phyloP scores from a whole-genome alignment of 1,140 invertebrate species.

The Drosophila parabipectinata region DNA sequence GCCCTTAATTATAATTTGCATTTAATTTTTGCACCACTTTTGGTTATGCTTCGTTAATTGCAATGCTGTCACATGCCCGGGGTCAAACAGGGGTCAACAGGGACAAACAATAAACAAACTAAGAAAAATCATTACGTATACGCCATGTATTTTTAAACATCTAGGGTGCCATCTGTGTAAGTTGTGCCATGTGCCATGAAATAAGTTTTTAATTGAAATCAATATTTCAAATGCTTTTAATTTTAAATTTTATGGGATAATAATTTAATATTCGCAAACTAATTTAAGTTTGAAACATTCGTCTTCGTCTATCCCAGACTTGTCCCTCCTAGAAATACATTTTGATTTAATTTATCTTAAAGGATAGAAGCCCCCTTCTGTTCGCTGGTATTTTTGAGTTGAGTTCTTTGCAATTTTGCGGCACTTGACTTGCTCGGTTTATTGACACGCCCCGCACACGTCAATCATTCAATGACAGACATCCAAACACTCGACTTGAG shows the following conservation, averaged over 20 bases:
- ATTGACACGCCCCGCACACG: slow-evolving; percentile 53
- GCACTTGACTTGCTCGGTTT: slow-evolving; percentile 49
- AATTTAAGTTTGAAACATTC: not conserved
- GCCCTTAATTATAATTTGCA: slow-evolving; percentile 41
- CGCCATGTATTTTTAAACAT: slow-evolving; percentile 34
- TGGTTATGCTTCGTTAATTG: slow-evolving; percentile 23
- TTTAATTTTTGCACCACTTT: slow-evolving; percentile 25
- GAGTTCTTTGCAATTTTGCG: slow-evolving; percentile 43
- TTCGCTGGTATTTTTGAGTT: slow-evolving; percentile 42
- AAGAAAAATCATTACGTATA: slow-evolving; percentile 32
- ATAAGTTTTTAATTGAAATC: slow-evolving; percentile 20
- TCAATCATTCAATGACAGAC: slow-evolving; percentile 54
- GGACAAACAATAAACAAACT: slow-evolving; percentile 27
- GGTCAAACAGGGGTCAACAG: slow-evolving; percentile 19
- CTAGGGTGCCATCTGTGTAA: not conserved
- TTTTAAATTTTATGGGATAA: not conserved
- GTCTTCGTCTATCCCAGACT: not conserved
- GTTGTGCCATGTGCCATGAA: not conserved
- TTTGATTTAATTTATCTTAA: slow-evolving; percentile 17
- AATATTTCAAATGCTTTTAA: slow-evolving; percentile 11
- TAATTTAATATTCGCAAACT: not conserved
- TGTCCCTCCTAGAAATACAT: not conserved
- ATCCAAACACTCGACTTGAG: slow-evolving; percentile 46
- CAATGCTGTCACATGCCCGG: slow-evolving; percentile 1
- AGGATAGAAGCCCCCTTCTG: slow-evolving; percentile 5